Percentiles rank a stretch among this genome's conserved stretches.
These are phyloP conservation scores for Melanotus villosus DNA, from an alignment of 2,888 invertebrate species.

Conservation along the genomic window DNA sequence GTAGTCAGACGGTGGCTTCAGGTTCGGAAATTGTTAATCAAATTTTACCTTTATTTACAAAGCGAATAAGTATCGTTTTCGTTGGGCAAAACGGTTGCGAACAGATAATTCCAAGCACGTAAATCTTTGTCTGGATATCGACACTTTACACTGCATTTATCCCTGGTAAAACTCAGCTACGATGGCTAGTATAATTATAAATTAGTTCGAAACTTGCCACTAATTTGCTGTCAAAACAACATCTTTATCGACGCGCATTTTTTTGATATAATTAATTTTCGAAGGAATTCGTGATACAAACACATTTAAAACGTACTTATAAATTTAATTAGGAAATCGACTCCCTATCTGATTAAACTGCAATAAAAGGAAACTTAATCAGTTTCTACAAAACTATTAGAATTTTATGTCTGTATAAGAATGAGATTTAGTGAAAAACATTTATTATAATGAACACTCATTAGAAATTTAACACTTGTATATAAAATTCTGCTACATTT, in stretches of 20 bases:
- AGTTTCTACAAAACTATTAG: too few relatives aligned
- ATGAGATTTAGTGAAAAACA: too few relatives aligned
- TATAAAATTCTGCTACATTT: too few relatives aligned
- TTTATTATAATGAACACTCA: too few relatives aligned
- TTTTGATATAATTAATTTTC: conserved; percentile 59
- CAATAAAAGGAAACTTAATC: neutral
- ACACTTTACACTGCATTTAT: conserved; percentile 63
- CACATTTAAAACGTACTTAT: conserved; percentile 1
- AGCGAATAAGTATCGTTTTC: conserved; percentile 41
- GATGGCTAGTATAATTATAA: conserved; percentile 67
- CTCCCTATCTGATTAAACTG: neutral
- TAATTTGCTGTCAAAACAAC: conserved; percentile 67
- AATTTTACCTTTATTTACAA: conserved; percentile 44
- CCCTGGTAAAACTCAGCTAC: conserved; percentile 64
- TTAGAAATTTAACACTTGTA: too few relatives aligned
- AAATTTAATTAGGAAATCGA: neutral
- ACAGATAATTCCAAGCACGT: conserved; percentile 61
- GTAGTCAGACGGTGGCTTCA: conserved; percentile 61
- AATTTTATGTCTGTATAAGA: too few relatives aligned
- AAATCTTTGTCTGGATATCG: conserved; percentile 66
- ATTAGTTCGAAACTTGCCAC: conserved; percentile 65
- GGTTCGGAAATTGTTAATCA: conserved; percentile 40
- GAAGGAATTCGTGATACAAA: conserved; percentile 37
- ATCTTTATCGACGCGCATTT: conserved; percentile 60
- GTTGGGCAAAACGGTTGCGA: conserved; percentile 46